Base-by-base conservation (phyloP, 2,797 vertebrate genomes). In the Eutrigla gurnardus region DNA sequence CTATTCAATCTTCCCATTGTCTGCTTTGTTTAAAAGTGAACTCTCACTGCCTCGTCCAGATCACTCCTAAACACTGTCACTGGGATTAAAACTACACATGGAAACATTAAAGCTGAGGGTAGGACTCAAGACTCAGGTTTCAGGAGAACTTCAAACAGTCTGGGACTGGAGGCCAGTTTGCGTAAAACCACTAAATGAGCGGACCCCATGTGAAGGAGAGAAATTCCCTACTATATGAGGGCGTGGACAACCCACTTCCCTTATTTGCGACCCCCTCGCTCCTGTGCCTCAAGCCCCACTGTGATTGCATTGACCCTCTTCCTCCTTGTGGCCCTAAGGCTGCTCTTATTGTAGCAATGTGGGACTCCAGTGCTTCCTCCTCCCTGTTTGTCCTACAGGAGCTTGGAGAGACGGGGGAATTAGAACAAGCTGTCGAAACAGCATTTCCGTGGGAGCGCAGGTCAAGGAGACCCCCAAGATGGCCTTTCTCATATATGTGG, bases 391-490 rank as follows among this genome's bases (percentile, higher is more conserved):
- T 93, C 77, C 85, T 90, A 52, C 68, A 73, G 89, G 85, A 88
- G 78, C 65, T 80, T 62, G 60, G 71, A 88, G 80, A 86, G 76
- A 86, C 59, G 37, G 60, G 71, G 76, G 88, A 94, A 94, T 93
- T 89, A 84, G 78, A 93, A 89, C 91, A 93, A 94, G 92, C 92
- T 95, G 93, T 93, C n/a, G 90, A 92, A 93, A 93, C 91, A 93
- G 86, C 82, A 80, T 77, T 89, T 92, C 72, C 86, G 82, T 90
- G 89, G 86, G 86, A 91, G 86, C n/a, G 18, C 78, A 81, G 82
- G 87, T 89, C 82, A 81, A 70, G 58, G 70, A 87, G 73, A 90
- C 83, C 90, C 86, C 79, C 66, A 76, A 82, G 86, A 81, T 83
- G 73, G 70, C 75, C 76, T 84, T 83, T 91, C 65, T 81, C 81